These are phyloP conservation scores for Drosophila leontia DNA, from an alignment of 1,140 invertebrate species.

Conservation along the genomic window DNA sequence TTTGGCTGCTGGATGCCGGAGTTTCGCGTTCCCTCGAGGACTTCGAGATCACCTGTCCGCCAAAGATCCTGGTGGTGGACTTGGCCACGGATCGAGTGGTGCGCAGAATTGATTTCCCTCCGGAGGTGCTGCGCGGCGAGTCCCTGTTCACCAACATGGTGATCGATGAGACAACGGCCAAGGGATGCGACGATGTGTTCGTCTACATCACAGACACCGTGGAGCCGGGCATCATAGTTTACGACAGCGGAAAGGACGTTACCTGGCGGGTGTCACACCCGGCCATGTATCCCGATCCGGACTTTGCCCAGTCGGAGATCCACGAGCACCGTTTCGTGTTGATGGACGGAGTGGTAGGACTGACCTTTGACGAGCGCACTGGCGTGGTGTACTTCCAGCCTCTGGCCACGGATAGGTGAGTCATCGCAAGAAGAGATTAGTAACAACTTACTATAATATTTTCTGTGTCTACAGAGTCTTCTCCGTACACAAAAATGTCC, in stretches of 20 bases:
- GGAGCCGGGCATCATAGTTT: constrained; percentile 91
- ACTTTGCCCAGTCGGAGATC: constrained; percentile 89
- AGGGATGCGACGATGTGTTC: constrained; percentile 90
- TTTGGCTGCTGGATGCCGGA: constrained; percentile 91
- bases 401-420: constrained; percentile 90
- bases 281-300: constrained; percentile 92
- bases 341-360: constrained; percentile 92
- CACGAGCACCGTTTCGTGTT: constrained; percentile 89
- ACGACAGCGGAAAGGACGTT: constrained; percentile 89
- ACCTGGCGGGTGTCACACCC: constrained; percentile 92
- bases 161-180: constrained; percentile 89
- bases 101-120: constrained; percentile 87
- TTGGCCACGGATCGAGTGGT: constrained; percentile 89
- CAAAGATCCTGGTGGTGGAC: constrained; percentile 92
- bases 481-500: constrained; percentile 89
- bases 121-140: constrained; percentile 88
- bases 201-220: constrained; percentile 92
- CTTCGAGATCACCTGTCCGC: constrained; percentile 90
- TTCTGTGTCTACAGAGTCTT: constrained; percentile 87
- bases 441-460: background rate
- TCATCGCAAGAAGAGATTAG: background rate
- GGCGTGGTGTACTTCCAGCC: constrained; percentile 92
- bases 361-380: constrained; percentile 89
- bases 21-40: constrained; percentile 91
- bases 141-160: constrained; percentile 91